Percentiles rank a stretch among this genome's conserved stretches.
Evolutionary conservation across 2,113 vertebrate genomes (phyloP).

Genomic region (Onychorhynchus coronatus): DNA sequence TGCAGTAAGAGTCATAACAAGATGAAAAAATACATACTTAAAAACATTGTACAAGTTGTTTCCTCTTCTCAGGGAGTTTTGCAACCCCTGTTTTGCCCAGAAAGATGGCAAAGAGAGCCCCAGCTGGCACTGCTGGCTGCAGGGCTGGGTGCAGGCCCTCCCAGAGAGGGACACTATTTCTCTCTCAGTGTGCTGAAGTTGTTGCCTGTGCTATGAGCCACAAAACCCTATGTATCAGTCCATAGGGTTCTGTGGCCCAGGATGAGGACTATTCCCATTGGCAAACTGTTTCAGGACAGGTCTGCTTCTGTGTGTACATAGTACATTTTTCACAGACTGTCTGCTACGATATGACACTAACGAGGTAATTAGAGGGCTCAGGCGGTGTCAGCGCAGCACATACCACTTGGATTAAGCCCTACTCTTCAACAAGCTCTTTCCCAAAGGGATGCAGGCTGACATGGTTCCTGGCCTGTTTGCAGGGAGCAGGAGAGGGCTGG

Average conservation of each 20-base stretch:
- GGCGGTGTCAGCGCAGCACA: neutral
- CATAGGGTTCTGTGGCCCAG: rapidly evolving
- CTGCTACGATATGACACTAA: neutral
- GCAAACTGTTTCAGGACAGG: neutral
- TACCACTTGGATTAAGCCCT: neutral
- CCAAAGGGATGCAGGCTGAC: neutral
- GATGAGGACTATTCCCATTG: rapidly evolving
- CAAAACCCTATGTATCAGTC: rapidly evolving
- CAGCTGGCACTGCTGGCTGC: rapidly evolving
- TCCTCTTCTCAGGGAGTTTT: neutral
- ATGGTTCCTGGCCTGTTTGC: rapidly evolving
- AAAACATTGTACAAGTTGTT: neutral
- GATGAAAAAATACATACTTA: neutral
- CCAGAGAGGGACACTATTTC: neutral
- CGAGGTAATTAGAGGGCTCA: neutral
- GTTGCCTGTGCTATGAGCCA: neutral
- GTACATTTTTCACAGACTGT: neutral
- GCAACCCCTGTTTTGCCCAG: neutral
- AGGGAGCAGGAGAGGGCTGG: neutral
- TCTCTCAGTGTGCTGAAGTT: neutral
- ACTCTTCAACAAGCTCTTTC: neutral
- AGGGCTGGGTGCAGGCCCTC: neutral
- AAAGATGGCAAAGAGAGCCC: neutral
- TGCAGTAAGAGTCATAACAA: neutral
- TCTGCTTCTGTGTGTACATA: neutral